Base-by-base conservation (phyloP, 2,888 invertebrate genomes). In the Chironomus riparius region DNA sequence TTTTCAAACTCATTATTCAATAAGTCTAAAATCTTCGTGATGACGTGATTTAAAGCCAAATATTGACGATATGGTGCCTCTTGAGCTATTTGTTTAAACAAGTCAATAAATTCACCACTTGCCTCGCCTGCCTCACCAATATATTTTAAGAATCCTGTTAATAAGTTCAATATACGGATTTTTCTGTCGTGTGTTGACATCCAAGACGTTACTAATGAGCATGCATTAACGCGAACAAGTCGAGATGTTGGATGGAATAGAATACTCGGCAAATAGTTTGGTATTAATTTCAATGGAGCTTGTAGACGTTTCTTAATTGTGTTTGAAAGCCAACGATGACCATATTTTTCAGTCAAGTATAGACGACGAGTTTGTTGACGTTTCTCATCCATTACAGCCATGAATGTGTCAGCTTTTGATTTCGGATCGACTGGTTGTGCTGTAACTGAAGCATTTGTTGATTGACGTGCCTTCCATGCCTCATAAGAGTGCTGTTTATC, bases 51-150 rank as follows among this genome's bases (percentile, higher is more conserved):
- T 4, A 97, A 85, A 0, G 96, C 95, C 77, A 98, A 86, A 85
- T 96, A 97, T 81, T 95, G 95, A 80, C 95, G 94, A 95, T 97
- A 98, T 6, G 96, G 95, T 2, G 91, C 88, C 79, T 93, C 92
- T 22, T 91, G 89, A 3, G 97, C 92, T 70, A 98, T 85, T 78
- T 85, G 91, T 82, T 95, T 92, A 83, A 95, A 97, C 0, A 98
- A 86, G 15, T 90, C 88, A 77, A 98, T 86, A 82, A 94, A 98
- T 83, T 98, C 97, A 4, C 93, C 91, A 78, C 96, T 94, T 75
- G 93, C 93, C 84, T 98, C 97, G 0, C 97, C 97, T 1, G 95
- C 93, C 3, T 87, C 86, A 1, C 94, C 92, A 3, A 98, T 87
- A 81, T 95, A 92, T 61, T 93, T 91, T 77, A 98, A 85, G 83